Evolutionary conservation across 2,888 invertebrate species (phyloP).

Genomic region (Muschampia plurimacula): DNA sequence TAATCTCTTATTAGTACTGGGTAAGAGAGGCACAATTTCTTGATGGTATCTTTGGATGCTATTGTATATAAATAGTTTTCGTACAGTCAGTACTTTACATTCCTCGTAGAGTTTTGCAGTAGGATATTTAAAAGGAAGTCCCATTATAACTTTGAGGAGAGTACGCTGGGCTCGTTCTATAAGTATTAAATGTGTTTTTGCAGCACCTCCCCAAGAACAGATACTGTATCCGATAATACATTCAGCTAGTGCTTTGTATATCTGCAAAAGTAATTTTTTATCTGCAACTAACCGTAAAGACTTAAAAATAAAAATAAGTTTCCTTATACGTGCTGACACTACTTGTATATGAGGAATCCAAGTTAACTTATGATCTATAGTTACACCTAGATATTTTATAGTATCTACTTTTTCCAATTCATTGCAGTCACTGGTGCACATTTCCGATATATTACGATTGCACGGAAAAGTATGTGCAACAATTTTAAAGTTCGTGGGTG

Average conservation of each 20-base stretch:
- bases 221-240: not conserved
- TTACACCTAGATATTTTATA: constrained; percentile 6
- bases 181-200: not conserved
- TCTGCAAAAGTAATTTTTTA: not conserved
- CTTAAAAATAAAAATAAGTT: not conserved
- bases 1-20: too few relatives aligned
- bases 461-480: not conserved
- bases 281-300: not conserved
- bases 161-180: not conserved
- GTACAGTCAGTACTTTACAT: too few relatives aligned
- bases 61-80: not conserved
- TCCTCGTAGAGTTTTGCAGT: not conserved
- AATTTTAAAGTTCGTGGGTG: not conserved
- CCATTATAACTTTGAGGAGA: not conserved
- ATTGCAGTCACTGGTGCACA: not conserved
- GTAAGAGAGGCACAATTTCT: not conserved
- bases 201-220: constrained; percentile 1
- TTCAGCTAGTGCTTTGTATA: not conserved
- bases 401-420: not conserved
- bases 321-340: not conserved
- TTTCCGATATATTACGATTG: not conserved
- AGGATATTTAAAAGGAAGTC: not conserved
- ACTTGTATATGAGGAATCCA: not conserved
- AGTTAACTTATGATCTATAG: not conserved
- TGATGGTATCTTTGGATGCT: not conserved